Base-by-base conservation (phyloP, 23 tunicate genomes). In the Aplidium turbinatum region DNA sequence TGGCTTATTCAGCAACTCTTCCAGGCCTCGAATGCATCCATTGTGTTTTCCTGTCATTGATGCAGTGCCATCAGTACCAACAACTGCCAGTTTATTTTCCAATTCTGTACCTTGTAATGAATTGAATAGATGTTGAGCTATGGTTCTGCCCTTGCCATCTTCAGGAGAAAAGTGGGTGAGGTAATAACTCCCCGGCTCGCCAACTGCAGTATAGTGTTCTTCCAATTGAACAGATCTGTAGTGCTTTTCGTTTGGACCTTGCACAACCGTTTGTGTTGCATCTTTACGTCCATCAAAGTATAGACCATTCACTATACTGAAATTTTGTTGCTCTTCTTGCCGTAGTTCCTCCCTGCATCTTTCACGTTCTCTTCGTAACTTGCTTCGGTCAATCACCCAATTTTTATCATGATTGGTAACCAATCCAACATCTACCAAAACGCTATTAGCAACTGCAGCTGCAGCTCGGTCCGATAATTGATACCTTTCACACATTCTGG, bases 221-320 rank as follows among this genome's bases (percentile, higher is more conserved):
- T 71, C 64, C 4, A 47, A 7, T 48, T 71, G 35, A 4, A 48
- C 57, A 47, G 77, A 47, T 28, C 34, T 3, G 33, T 71, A 48
- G 30, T 50, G 22, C 57, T 71, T 71, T 6, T 47, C 57, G 50
- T 47, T 71, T 47, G 64, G 74, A 24, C 54, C 74, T 68, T 36
- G 32, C 11, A 35, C 21, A 36, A 32, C 20, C 5, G 24, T 50
- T 28, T 32, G 60, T 3, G 77, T 71, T 50, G 58, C 77, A 48
- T 71, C 77, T 71, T 71, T 71, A 35, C 77, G 58, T 22, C 64
- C 64, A 50, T 71, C 77, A 4, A 71, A 32, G 58, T 71, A 71
- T 19, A 71, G 24, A 18, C 34, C 77, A 21, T 47, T 47, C n/a
- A 71, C 77, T 6, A 71, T 4, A 23, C 35, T 50, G 60, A 71